Evolutionary conservation across 2,113 vertebrate genomes (phyloP), one percentile per base, ranked within the genome.

Genomic region (Setophaga kirtlandii): DNA sequence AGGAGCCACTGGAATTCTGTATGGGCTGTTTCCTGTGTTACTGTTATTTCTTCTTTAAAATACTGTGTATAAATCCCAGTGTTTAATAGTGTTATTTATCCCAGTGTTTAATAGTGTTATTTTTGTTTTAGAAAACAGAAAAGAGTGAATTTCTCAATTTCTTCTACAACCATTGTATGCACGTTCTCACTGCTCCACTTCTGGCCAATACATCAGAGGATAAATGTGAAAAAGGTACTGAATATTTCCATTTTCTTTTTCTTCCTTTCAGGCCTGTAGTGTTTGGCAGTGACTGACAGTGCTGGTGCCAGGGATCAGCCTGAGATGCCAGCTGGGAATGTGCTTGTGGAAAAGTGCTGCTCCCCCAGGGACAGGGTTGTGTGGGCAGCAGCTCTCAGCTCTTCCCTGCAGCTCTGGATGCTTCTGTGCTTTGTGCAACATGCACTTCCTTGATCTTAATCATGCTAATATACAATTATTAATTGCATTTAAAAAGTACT

Each of bases 131-230:
- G 99, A 99, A 99, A 99, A 99, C 99, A 0, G 99, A 99, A 97
- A 99, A 99, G 98, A 99, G 99, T 3, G 99, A 99, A 88, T 99
- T 99, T 95, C 98, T 99, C 87, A 99, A 99, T 97, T 99, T 99
- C 97, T 99, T 99, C 98, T 99, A 99, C 98, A 99, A 99, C 96
- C 99, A 99, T 98, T 99, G 99, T 97, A 99, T 99, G 99, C 99
- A 99, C 19, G 99, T 99, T 52, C 98, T 99, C 70, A 99, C 99
- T 3, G 99, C 99, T 44, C 99, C 99, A 5, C 98, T 99, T 93
- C 97, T 99, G 98, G 99, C 99, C 75, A 99, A 99, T 87, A 99
- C 99, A 16, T 98, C 98, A 70, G 99, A 99, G 83, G 99, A 99
- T 90, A 99, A 98, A 95, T 98, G 94, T 96, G 98, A 98, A 59